Conservation (phyloP, 1,140 invertebrate genomes). For the Zaprionus gabonicus region DNA sequence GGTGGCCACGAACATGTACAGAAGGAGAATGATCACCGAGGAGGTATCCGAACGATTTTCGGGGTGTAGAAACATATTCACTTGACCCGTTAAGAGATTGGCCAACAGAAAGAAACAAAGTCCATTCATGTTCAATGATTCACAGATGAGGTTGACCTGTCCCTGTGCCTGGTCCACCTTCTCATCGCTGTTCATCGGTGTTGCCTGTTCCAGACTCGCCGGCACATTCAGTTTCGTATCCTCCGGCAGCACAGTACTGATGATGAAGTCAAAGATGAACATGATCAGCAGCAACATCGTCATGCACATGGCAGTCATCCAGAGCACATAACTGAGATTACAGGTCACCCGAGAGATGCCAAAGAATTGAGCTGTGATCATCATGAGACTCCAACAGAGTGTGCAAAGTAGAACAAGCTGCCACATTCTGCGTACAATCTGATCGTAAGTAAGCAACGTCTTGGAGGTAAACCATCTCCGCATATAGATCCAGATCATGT, state of each 20-base stretch:
- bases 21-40: slow-evolving; percentile 56
- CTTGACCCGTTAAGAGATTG: slow-evolving; percentile 67
- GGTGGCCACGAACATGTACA: slow-evolving; percentile 64
- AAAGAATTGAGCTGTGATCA: slow-evolving; percentile 22
- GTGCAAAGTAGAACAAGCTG: slow-evolving; percentile 19
- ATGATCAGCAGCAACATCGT: slow-evolving; percentile 46
- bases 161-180: neutral
- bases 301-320: slow-evolving; percentile 47
- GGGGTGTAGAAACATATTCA: slow-evolving; percentile 68
- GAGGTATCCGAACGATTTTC: slow-evolving; percentile 34
- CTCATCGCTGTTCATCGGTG: neutral
- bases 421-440: slow-evolving; percentile 49
- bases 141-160: slow-evolving; percentile 42
- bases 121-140: slow-evolving; percentile 69
- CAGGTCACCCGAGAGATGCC: slow-evolving; percentile 64
- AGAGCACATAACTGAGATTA: slow-evolving; percentile 60
- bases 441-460: slow-evolving; percentile 42
- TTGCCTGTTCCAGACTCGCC: slow-evolving; percentile 47
- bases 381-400: slow-evolving; percentile 40
- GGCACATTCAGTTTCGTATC: neutral
- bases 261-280: slow-evolving; percentile 52
- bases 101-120: slow-evolving; percentile 60
- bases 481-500: slow-evolving; percentile 89
- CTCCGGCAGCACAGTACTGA: slow-evolving; percentile 49
- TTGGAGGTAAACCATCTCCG: slow-evolving; percentile 51